Conservation (phyloP, 1,140 invertebrate species). For the Euwallacea similis region DNA sequence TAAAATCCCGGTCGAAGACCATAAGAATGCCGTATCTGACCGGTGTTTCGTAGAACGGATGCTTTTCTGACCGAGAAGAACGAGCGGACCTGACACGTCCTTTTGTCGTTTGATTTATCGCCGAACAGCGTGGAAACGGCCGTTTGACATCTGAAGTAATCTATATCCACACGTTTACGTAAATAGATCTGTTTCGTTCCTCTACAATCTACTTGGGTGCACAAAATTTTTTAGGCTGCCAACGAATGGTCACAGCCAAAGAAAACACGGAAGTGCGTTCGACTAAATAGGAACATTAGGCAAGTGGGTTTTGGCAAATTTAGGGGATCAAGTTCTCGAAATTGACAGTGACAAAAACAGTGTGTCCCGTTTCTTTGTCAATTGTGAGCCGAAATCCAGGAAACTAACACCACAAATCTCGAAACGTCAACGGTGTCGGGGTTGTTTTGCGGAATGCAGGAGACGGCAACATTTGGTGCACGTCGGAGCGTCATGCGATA, state of each 20-base stretch:
- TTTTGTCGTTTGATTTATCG: constrained; percentile 1
- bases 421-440: constrained; percentile 13
- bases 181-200: neutral
- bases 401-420: constrained; percentile 8
- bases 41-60: constrained; percentile 1
- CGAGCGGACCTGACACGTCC: neutral
- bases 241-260: neutral
- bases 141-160: constrained; percentile 11
- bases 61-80: neutral
- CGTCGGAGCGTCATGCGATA: neutral
- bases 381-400: too few species aligned
- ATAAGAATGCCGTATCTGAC: neutral
- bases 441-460: constrained; percentile 1
- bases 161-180: constrained; percentile 3
- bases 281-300: too few species aligned
- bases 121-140: neutral
- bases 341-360: too few species aligned
- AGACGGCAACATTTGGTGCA: constrained; percentile 13
- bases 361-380: too few species aligned
- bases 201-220: neutral
- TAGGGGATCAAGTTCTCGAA: too few species aligned
- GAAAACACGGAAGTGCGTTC: neutral
- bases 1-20: constrained; percentile 4
- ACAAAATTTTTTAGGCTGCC: neutral
- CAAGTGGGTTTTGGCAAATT: too few species aligned